Conservation (phyloP, 2,113 vertebrate genomes). For the Salvelinus sp. region DNA sequence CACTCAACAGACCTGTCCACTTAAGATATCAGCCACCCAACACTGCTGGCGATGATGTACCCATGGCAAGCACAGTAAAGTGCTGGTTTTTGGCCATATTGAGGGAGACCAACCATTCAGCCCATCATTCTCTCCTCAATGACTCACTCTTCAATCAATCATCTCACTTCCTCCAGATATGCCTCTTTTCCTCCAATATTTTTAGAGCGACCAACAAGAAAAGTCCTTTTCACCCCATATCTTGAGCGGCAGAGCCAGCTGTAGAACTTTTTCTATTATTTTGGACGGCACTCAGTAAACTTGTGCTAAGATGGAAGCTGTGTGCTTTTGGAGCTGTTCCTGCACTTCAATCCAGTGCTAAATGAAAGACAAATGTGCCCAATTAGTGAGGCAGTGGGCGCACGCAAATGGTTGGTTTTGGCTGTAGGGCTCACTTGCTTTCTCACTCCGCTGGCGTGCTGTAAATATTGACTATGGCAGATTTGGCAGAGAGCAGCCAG, state of each 20-base stretch:
- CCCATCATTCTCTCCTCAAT: neutral
- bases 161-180: neutral
- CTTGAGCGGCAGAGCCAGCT: neutral
- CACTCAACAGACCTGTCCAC: neutral
- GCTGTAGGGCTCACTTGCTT: constrained; percentile 30
- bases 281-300: constrained; percentile 14
- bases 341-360: constrained; percentile 51
- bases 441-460: constrained; percentile 48
- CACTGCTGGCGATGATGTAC: neutral
- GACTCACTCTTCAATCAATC: neutral
- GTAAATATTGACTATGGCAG: constrained; percentile 66
- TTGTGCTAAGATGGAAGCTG: constrained; percentile 27
- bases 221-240: neutral
- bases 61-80: constrained; percentile 22
- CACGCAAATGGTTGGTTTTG: constrained; percentile 62
- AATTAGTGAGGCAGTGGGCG: constrained; percentile 70
- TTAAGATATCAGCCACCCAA: constrained; percentile 9
- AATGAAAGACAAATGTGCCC: constrained; percentile 52
- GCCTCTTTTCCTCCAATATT: constrained; percentile 10
- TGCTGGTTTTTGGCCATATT: constrained; percentile 6
- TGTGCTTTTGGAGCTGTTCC: constrained; percentile 53
- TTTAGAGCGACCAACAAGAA: constrained; percentile 28
- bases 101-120: neutral
- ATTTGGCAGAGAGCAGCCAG: too few relatives aligned
- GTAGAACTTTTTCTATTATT: constrained; percentile 3